Percentiles rank a stretch among this genome's conserved stretches.
Evolutionary conservation across 2,797 vertebrate genomes (phyloP).

Genomic region (Carapus acus): DNA sequence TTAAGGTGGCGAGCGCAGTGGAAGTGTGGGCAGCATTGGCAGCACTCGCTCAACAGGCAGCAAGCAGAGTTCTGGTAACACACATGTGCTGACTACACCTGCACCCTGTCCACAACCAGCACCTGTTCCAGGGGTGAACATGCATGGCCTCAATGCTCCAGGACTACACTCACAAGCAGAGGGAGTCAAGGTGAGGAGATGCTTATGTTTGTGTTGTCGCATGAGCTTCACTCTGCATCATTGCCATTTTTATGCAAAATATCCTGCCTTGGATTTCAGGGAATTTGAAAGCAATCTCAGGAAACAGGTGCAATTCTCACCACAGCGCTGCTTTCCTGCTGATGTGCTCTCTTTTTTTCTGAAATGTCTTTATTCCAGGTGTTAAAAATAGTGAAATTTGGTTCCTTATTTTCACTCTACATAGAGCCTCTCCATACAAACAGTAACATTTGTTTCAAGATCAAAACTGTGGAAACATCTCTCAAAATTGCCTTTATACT

Average conservation of each 20-base stretch:
- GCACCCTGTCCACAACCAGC: conserved; percentile 64
- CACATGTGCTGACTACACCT: conserved; percentile 64
- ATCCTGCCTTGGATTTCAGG: conserved; percentile 31
- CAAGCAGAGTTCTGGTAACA: conserved; percentile 66
- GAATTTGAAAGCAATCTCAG: conserved; percentile 35
- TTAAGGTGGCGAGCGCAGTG: conserved; percentile 80
- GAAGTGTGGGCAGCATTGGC: conserved; percentile 85
- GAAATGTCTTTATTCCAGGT: neutral
- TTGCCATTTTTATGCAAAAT: conserved; percentile 10
- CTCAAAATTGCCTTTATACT: neutral
- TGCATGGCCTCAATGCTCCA: conserved; percentile 77
- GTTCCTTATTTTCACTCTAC: neutral
- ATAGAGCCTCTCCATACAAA: neutral
- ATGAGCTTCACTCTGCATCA: neutral
- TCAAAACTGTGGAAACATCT: neutral
- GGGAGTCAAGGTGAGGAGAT: conserved; percentile 80
- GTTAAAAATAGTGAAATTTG: no score
- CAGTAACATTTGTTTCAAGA: neutral
- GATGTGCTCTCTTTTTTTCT: conserved; percentile 28
- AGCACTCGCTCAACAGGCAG: conserved; percentile 76
- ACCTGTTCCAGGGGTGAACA: conserved; percentile 64
- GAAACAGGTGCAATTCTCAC: conserved; percentile 40
- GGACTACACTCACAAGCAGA: conserved; percentile 86
- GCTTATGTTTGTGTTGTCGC: neutral
- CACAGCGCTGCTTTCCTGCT: conserved; percentile 51